Conservation (phyloP, 2,113 vertebrate genomes). For the Cacatua alba region DNA sequence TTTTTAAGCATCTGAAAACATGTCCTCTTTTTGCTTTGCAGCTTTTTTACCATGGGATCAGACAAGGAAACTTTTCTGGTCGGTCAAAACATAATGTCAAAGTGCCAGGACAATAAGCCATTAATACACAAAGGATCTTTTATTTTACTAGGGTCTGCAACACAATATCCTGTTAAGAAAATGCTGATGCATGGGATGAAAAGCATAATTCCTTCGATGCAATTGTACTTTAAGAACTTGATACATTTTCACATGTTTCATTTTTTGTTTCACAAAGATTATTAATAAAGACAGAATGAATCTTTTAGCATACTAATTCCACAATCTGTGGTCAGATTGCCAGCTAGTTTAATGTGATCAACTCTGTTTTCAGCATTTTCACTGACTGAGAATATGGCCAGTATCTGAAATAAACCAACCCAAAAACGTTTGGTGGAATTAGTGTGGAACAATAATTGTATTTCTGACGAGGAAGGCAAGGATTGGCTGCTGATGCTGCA, state of each 20-base stretch:
- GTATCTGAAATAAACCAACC: not conserved
- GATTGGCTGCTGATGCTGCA: conserved; percentile 46
- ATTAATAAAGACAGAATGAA: not conserved
- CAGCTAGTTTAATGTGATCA: not conserved
- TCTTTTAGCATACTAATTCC: not conserved
- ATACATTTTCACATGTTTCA: not conserved
- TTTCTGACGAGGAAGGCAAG: not conserved
- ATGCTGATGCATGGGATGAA: not conserved
- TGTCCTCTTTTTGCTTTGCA: not conserved
- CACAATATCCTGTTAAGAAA: not conserved
- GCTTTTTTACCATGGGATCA: not conserved
- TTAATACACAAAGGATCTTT: not conserved
- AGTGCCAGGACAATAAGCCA: not conserved
- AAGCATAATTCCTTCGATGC: not conserved
- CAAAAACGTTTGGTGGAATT: not conserved
- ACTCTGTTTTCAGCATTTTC: not conserved
- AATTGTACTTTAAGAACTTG: not conserved
- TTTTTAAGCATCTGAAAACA: not conserved
- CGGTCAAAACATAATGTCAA: not conserved
- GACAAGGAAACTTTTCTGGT: not conserved
- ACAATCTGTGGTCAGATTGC: not conserved
- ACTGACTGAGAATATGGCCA: not conserved
- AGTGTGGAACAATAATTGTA: not conserved
- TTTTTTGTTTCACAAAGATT: not conserved
- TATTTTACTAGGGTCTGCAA: not conserved